Base-by-base conservation (phyloP, 2,888 invertebrate genomes). In the Rotaria macrura region DNA sequence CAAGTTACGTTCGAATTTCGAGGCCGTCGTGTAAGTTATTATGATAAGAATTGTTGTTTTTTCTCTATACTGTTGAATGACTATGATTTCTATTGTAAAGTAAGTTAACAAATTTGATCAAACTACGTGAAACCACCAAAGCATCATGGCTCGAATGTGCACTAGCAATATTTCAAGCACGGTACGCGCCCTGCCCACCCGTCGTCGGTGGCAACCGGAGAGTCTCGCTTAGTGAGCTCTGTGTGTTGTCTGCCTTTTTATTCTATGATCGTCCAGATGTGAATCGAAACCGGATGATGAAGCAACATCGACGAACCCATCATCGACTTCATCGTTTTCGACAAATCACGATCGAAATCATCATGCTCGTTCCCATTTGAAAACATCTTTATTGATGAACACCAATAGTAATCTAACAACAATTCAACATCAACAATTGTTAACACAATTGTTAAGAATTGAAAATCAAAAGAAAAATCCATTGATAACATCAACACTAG, bases 161-260 rank as follows among this genome's bases (percentile, higher is more conserved):
- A 43, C 43, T 79, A 40, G 12, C 40, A 79, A 79, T 79, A n/a
- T 79, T 79, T n/a, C 79, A 79, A 43, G 43, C 79, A 79, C 79
- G 79, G 79, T 79, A 79, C 79, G 79, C 40, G 25, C n/a, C 43
- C 43, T 40, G 79, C 23, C 40, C 79, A 79, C 79, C 79, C 79
- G 43, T 43, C 79, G 79, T 40, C 20, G 79, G 40, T 79, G 79
- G 43, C 65, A 65, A 65, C 65, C 65, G 65, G 65, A 65, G 65
- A 65, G 65, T 65, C 65, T 65, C 65, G 65, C 65, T 65, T 79
- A 79, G 79, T n/a, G 79, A 79, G n/a, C 79, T 43, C 79, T 65
- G 65, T 65, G 79, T 79, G 40, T 79, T 79, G 40, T 79, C 79
- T 79, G 43, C 79, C 43, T 79, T 40, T 79, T 79, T 79, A 43